Evolutionary conservation across 2,113 vertebrate species (phyloP).

Genomic region (Sapajus apella): DNA sequence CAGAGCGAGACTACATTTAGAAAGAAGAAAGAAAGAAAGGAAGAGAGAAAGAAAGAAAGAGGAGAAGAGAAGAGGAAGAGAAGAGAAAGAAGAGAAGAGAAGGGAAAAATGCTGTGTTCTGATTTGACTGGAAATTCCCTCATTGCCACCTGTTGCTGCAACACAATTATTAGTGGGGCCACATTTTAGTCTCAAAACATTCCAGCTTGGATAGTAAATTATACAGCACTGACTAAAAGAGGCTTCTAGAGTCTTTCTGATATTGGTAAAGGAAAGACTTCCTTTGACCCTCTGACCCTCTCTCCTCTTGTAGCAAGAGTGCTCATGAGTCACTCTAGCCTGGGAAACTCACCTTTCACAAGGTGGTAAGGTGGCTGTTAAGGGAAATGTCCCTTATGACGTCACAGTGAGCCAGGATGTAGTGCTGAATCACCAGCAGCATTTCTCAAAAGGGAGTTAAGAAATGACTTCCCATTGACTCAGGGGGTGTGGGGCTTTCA

Average conservation of each 20-base stretch:
- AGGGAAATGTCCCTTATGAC: conserved; percentile 22
- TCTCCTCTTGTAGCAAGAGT: neutral
- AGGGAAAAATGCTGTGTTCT: neutral
- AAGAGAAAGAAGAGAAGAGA: neutral
- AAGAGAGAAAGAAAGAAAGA: too few relatives aligned
- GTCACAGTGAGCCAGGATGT: neutral
- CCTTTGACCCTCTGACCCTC: neutral
- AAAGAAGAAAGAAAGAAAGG: too few relatives aligned
- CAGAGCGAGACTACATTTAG: too few relatives aligned
- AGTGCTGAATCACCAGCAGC: conserved; percentile 56
- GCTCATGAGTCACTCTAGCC: neutral
- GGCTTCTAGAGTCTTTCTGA: neutral
- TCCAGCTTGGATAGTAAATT: neutral
- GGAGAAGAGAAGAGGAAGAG: rapidly evolving
- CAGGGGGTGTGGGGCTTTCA: conserved; percentile 40
- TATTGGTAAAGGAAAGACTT: neutral
- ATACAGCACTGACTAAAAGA: neutral
- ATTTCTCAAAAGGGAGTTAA: conserved; percentile 61
- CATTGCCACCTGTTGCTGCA: neutral
- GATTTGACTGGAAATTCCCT: neutral
- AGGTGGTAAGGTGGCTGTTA: neutral
- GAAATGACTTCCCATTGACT: conserved; percentile 58
- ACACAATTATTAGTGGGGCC: neutral
- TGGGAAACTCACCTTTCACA: conserved; percentile 30
- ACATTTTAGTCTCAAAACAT: neutral